These are phyloP conservation scores for Catocala fraxini DNA, from an alignment of 2,888 invertebrate genomes.

Conservation along the genomic window DNA sequence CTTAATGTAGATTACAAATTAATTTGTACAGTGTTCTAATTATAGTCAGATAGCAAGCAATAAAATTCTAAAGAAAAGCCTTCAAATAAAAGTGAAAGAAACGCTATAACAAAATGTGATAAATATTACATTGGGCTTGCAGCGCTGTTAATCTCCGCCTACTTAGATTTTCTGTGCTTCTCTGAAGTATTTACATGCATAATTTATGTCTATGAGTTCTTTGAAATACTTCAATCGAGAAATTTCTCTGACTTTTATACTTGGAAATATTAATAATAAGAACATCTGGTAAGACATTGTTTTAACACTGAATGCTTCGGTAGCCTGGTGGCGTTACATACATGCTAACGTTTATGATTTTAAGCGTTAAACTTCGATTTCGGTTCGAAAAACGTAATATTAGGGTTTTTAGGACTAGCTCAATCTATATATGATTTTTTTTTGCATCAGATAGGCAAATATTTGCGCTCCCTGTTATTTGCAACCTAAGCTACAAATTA, in stretches of 20 bases:
- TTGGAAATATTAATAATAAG: background rate
- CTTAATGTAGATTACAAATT: no score
- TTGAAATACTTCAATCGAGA: conserved; percentile 12
- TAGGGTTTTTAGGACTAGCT: no score
- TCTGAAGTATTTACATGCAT: conserved; percentile 24
- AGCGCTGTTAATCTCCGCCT: conserved; percentile 20
- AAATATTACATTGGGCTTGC: conserved; percentile 15
- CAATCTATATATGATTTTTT: no score
- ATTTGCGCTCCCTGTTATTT: no score
- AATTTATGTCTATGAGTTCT: conserved; percentile 21
- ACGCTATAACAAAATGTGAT: conserved; percentile 12
- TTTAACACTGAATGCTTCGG: no score
- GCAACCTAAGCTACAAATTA: no score
- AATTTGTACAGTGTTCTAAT: no score
- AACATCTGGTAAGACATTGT: background rate
- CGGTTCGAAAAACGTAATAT: no score
- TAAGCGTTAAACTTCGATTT: no score
- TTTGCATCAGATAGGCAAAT: no score
- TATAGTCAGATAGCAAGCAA: background rate
- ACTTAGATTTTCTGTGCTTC: conserved; percentile 17
- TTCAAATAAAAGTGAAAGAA: conserved; percentile 1
- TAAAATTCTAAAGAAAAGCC: background rate
- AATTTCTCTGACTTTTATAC: background rate
- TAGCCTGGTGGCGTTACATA: no score
- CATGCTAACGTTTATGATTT: no score